Evolutionary conservation across 2,113 vertebrate species (phyloP), one percentile per base, ranked within the genome.

Genomic region (Sturnira hondurensis): DNA sequence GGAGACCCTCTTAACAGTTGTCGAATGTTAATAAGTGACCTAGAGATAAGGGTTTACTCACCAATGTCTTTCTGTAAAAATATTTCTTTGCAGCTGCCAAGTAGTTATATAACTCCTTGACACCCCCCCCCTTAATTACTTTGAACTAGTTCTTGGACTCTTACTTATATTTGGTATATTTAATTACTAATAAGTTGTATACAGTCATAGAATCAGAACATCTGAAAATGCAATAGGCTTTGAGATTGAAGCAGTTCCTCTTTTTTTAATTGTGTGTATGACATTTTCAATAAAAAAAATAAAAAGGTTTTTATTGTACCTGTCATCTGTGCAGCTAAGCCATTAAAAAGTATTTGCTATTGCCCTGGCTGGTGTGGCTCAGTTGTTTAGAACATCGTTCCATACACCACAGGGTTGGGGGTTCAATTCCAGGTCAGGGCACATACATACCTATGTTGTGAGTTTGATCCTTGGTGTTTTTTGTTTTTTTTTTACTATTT

Each of bases 1-100:
- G 94, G 93, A 81, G 56, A 56, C 26, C 28, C 28, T 85, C 45
- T 89, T 86, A 71, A 65, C 38, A 87, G 91, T 58, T 83, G 11
- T 95, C 63, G 61, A 15, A 96, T 89, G 17, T 89, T 93, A 86
- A 89, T 24, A 86, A 85, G 58, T 80, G 38, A 94, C 54, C 47
- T 91, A 81, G 24, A 82, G 43, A 86, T 77, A 78, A 89, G 31
- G 2, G 36, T 83, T 83, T 85, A 56, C 43, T 89, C 33, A 6
- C 82, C 43, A 61, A 0, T 28, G 20, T 86, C 73, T 90, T 88
- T 85, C 61, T 95, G 28, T 76, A 95, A 96, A 93, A 95, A 47
- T 77, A 33, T 6, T 92, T 56, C 77, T 95, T 96, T 89, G 58
- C 38, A 86, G 41, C 43, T 89, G 36, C 77, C 82, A 88, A 56